Base-by-base conservation (phyloP, 2,113 vertebrate genomes). In the Alectura lathami region DNA sequence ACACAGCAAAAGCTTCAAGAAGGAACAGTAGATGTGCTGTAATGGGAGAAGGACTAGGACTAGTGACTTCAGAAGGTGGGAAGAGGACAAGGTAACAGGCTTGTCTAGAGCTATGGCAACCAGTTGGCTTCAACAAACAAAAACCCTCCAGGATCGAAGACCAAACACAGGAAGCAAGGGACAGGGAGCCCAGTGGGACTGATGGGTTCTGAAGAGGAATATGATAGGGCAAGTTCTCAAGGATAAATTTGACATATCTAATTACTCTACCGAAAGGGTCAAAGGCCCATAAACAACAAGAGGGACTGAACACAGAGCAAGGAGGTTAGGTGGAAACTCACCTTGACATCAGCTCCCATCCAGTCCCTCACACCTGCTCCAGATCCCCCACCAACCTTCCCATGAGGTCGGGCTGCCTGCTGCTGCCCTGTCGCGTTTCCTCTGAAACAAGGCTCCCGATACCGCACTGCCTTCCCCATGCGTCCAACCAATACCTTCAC, bases 401-500 rank as follows among this genome's bases (percentile, higher is more conserved):
- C 3, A 17, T 45, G 59, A 53, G 88, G 53, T 17, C 4, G 0
- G 45, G 45, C 70, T 40, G 50, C 9, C 73, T 68, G 45, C 12
- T 2, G 0, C 32, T 66, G 40, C 48, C 86, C 83, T 74, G 80
- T 69, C 15, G 13, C 9, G 3, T 4, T 73, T 32, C 66, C 36
- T 20, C 21, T 11, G 27, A 42, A 76, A 69, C 34, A 59, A 38
- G 47, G 17, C 34, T 91, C 84, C 79, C 63, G 73, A 15, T 24
- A 54, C 8, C 45, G 92, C 91, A 84, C 75, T 8, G 4, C 77
- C 88, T 82, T 79, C 64, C 48, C 82, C 48, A 17, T 29, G 2
- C 32, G 76, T 47, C 86, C 92, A 94, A 74, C 91, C 86, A 76
- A 88, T 63, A 83, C 83, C 88, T 93, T 72, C 89, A 66, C 30